Conservation (phyloP, 1,140 invertebrate genomes). For the Musca vetustissima region DNA sequence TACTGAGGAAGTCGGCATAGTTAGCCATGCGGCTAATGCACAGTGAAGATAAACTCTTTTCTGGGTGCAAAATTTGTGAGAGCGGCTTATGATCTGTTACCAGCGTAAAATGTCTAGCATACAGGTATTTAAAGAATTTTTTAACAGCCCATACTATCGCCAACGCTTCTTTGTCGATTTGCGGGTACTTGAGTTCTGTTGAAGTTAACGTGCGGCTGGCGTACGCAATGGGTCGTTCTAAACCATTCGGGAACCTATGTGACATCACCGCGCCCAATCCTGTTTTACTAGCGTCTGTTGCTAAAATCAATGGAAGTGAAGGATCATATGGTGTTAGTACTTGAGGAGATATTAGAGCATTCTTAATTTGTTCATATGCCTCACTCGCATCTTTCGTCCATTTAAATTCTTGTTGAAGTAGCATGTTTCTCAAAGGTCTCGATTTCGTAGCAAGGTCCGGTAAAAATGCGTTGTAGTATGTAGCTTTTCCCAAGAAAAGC, state of each 20-base stretch:
- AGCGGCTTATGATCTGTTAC: constrained; percentile 59
- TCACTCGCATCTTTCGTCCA: constrained; percentile 5
- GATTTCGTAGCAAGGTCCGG: constrained; percentile 1
- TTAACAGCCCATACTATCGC: constrained; percentile 52
- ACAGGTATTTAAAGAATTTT: constrained; percentile 56
- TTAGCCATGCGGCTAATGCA: constrained; percentile 45
- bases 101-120: constrained; percentile 55
- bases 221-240: constrained; percentile 16
- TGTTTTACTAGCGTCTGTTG: not conserved
- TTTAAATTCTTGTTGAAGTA: constrained; percentile 5
- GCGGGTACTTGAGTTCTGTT: constrained; percentile 55
- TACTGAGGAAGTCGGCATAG: constrained; percentile 29
- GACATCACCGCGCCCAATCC: constrained; percentile 12
- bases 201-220: constrained; percentile 38
- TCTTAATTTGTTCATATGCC: constrained; percentile 21
- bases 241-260: not conserved
- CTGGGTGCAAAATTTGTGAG: constrained; percentile 40
- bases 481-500: constrained; percentile 16
- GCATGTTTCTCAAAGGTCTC: constrained; percentile 5
- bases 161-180: constrained; percentile 58
- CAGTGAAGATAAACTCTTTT: constrained; percentile 43
- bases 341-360: constrained; percentile 8
- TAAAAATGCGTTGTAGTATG: constrained; percentile 12
- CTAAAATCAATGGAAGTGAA: constrained; percentile 11
- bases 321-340: constrained; percentile 20